A percentile compares a stretch with the other conserved stretches of the same genome.
phyloP scores from a whole-genome alignment of 1,140 invertebrate species.

The Heterodera schachtii region DNA sequence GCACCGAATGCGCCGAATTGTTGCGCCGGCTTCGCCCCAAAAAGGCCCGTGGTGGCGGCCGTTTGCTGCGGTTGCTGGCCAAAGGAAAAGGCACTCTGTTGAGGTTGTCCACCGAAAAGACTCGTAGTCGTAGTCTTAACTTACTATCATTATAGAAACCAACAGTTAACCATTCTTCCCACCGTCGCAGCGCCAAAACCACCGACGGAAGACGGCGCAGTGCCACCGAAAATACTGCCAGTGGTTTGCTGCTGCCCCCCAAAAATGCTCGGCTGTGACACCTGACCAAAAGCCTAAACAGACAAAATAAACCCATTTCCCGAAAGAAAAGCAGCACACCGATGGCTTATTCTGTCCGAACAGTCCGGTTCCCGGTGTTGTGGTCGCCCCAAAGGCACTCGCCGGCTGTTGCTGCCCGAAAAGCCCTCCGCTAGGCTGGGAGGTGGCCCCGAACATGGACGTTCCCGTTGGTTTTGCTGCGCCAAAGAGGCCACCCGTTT shows the following conservation, averaged over 20 bases:
- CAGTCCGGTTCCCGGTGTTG: not conserved
- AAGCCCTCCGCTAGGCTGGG: conserved; percentile 4
- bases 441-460: conserved; percentile 15
- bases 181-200: conserved; percentile 21
- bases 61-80: conserved; percentile 1
- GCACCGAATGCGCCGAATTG: not conserved
- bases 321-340: not conserved
- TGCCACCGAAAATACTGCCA: conserved; percentile 9
- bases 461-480: not conserved
- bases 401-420: not conserved
- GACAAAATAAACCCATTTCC: not conserved
- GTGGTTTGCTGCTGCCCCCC: conserved; percentile 6
- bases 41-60: not conserved
- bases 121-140: conserved; percentile 16
- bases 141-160: not conserved
- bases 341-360: conserved; percentile 16
- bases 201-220: not conserved
- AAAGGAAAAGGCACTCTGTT: conserved; percentile 9
- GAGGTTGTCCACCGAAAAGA: conserved; percentile 12
- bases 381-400: conserved; percentile 1
- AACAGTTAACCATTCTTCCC: not conserved
- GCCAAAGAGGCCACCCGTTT: conserved; percentile 12
- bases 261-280: conserved; percentile 21
- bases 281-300: conserved; percentile 26
- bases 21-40: conserved; percentile 12